Base-by-base conservation (phyloP, 2,797 vertebrate species). In the Ctenopoma kingsleyae region DNA sequence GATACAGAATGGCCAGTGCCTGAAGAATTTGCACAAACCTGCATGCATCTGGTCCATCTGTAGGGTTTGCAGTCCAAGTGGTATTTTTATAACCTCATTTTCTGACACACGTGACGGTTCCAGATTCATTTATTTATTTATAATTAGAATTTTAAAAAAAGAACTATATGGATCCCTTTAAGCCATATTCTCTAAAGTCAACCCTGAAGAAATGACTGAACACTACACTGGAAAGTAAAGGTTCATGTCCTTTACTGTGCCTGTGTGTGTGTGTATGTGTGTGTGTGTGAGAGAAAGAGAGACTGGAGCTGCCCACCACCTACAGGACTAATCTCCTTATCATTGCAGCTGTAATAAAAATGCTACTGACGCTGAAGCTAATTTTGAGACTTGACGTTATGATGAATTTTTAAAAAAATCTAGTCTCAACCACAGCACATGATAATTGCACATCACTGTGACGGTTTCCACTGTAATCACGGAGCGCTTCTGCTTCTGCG, bases 391-490 rank as follows among this genome's bases (percentile, higher is more conserved):
- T 54, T 56, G 50, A 67, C 44, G 13, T 68, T 64, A 36, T 58
- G 62, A 27, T 65, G 36, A 70, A 70, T 81, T 61, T 69, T 61
- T 68, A n/a, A n/a, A n/a, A 23, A 47, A 77, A 76, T 55, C 55
- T 38, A 22, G 20, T 68, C 46, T 62, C 38, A 48, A 6, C 74
- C 23, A 71, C 61, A 35, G 40, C 32, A 48, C 65, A 63, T 76
- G 78, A 61, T 92, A 88, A 93, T 91, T 89, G 85, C 75, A 55
- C 78, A 85, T 81, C 81, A 85, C 51, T 65, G 51, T 60, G 52
- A 75, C 0, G 48, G 62, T 68, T 62, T 74, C 65, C 63, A 32
- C 71, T 86, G 72, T 80, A 82, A 90, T 91, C 87, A 83, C 53
- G 8, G 38, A 77, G 66, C 17, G 6, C 36, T 13, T 6, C 47